A percentile compares a stretch with the other conserved stretches of the same genome.
Evolutionary conservation across 2,797 vertebrate species (phyloP).

Genomic region (Platyrinchus mystaceus): DNA sequence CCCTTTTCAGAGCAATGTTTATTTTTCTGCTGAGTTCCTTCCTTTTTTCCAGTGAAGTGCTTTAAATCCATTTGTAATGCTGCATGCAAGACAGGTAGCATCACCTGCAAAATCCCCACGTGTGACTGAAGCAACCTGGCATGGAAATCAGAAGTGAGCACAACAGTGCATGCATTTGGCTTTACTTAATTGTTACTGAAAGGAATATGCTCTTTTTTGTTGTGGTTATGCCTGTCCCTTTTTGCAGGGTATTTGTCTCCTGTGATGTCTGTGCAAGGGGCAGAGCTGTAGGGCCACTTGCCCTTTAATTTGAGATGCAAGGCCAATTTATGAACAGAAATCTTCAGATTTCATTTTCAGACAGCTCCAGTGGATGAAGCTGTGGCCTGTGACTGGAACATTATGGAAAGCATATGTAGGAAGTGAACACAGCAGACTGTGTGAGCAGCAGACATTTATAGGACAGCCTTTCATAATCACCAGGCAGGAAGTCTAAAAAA

Average conservation of each 20-base stretch:
- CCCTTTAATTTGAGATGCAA: background rate
- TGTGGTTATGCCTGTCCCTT: background rate
- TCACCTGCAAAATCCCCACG: background rate
- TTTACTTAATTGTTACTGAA: background rate
- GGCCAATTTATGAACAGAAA: background rate
- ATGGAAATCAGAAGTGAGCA: background rate
- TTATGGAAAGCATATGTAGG: background rate
- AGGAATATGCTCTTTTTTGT: background rate
- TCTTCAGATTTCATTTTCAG: background rate
- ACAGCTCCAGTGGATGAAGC: background rate
- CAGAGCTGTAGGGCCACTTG: background rate
- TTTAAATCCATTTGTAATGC: background rate
- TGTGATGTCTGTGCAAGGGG: background rate
- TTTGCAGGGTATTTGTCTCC: background rate
- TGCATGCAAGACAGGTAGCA: background rate
- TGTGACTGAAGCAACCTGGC: background rate
- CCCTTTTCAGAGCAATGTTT: background rate
- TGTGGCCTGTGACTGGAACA: background rate
- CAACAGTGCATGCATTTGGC: background rate
- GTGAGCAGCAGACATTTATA: background rate
- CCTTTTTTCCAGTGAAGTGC: background rate
- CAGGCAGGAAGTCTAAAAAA: background rate
- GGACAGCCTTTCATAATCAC: background rate
- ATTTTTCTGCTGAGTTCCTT: background rate
- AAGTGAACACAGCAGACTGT: background rate